These are phyloP conservation scores for Rhombomys opimus DNA, from an alignment of 2,113 vertebrate genomes.

Conservation along the genomic window DNA sequence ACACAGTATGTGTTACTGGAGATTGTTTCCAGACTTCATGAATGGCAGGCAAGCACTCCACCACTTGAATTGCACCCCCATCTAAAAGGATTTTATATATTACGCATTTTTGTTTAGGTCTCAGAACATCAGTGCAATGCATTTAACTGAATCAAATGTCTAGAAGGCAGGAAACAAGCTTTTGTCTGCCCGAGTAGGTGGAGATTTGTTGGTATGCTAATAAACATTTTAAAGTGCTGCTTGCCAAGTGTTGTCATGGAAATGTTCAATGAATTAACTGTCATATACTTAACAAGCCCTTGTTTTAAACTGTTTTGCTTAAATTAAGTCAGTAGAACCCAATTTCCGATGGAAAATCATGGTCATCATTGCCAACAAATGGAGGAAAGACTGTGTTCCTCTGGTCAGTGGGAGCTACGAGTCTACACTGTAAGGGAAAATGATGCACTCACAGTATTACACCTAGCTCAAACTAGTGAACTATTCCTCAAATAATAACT, in stretches of 20 bases:
- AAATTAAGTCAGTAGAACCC: neutral
- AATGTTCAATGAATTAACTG: neutral
- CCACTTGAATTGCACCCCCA: neutral
- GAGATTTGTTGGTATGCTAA: neutral
- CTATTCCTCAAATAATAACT: neutral
- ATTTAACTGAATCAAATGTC: neutral
- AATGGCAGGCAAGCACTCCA: neutral
- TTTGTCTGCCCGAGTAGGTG: neutral
- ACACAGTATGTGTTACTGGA: neutral
- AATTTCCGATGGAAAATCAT: conserved; percentile 21
- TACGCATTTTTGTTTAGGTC: neutral
- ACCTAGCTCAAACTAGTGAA: neutral
- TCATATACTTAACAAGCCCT: neutral
- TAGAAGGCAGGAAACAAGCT: neutral
- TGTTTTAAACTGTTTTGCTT: neutral
- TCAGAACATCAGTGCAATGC: neutral
- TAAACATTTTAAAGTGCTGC: neutral
- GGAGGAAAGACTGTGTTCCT: neutral
- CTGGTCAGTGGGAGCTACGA: neutral
- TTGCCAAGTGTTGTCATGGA: neutral
- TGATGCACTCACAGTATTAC: neutral
- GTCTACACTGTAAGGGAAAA: neutral
- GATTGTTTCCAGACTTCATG: too few species aligned
- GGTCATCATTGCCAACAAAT: neutral
- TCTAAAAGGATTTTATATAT: conserved; percentile 16